These are phyloP conservation scores for Nezara viridula DNA, from an alignment of 2,888 invertebrate species.

Conservation along the genomic window DNA sequence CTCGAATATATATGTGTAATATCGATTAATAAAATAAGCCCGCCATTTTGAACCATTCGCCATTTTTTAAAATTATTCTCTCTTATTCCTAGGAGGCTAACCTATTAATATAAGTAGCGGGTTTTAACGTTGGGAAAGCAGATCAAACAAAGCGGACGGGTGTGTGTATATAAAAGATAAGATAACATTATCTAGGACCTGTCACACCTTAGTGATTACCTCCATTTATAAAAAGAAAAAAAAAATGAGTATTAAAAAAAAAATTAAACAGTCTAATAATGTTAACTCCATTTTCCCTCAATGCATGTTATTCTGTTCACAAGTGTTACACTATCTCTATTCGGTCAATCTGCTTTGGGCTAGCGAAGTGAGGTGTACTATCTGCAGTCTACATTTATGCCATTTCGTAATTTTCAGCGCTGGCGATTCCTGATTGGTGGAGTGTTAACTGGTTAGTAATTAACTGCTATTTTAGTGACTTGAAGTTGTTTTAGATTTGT, in stretches of 20 bases:
- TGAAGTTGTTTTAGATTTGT: too few relatives aligned
- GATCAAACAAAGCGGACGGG: neutral
- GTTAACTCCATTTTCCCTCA: neutral
- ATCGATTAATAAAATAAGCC: neutral
- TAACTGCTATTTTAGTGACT: neutral
- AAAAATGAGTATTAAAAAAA: neutral
- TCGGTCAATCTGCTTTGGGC: neutral
- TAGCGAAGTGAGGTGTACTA: neutral
- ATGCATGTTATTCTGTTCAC: neutral
- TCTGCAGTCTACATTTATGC: neutral
- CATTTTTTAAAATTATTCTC: neutral
- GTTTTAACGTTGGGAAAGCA: neutral
- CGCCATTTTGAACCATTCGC: neutral
- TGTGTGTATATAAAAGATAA: neutral
- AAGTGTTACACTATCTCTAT: neutral
- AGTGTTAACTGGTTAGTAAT: neutral
- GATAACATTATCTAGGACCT: neutral
- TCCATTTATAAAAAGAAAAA: neutral
- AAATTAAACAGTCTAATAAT: neutral
- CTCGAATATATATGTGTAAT: neutral
- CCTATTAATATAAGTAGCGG: neutral
- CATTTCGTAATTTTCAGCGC: neutral
- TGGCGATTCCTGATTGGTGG: neutral
- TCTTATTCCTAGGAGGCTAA: neutral
- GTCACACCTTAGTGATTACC: neutral